A percentile compares a stretch with the other conserved stretches of the same genome.
phyloP scores from a whole-genome alignment of 2,888 invertebrate genomes.

The Clivina fossor region DNA sequence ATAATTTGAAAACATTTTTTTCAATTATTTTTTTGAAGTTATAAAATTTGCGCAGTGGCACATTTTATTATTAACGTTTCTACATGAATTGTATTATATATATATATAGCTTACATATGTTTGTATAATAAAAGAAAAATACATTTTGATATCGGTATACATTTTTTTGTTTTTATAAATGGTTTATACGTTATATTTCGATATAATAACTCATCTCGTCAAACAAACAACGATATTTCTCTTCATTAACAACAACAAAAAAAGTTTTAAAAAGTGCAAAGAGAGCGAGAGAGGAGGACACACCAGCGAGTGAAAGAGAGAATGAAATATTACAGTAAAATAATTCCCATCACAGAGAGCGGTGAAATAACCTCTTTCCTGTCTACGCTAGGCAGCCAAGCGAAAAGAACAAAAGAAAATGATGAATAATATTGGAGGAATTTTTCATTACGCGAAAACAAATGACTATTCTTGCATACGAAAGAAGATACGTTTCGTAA shows the following conservation, averaged over 20 bases:
- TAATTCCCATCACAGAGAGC: slow-evolving; percentile 14
- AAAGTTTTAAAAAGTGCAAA: slow-evolving; percentile 28
- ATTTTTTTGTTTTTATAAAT: no score
- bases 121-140: no score
- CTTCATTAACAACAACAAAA: slow-evolving; percentile 27
- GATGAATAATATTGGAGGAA: slow-evolving; percentile 27
- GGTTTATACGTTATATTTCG: no score
- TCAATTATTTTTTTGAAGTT: no score
- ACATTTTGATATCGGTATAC: no score
- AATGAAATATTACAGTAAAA: slow-evolving; percentile 29
- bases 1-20: no score
- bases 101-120: no score
- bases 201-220: slow-evolving; percentile 28
- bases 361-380: slow-evolving; percentile 16
- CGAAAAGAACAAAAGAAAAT: slow-evolving; percentile 22
- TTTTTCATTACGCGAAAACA: slow-evolving; percentile 29
- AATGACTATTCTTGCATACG: slow-evolving; percentile 28
- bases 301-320: no score
- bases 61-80: no score
- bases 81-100: no score
- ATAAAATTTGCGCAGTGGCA: no score
- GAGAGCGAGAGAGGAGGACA: no score
- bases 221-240: slow-evolving; percentile 29
- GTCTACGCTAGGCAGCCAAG: background rate
- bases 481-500: slow-evolving; percentile 23